A percentile compares a stretch with the other conserved stretches of the same genome.
These are phyloP conservation scores for Malurus alboscapulatus DNA, from an alignment of 2,113 vertebrate genomes.

Conservation along the genomic window DNA sequence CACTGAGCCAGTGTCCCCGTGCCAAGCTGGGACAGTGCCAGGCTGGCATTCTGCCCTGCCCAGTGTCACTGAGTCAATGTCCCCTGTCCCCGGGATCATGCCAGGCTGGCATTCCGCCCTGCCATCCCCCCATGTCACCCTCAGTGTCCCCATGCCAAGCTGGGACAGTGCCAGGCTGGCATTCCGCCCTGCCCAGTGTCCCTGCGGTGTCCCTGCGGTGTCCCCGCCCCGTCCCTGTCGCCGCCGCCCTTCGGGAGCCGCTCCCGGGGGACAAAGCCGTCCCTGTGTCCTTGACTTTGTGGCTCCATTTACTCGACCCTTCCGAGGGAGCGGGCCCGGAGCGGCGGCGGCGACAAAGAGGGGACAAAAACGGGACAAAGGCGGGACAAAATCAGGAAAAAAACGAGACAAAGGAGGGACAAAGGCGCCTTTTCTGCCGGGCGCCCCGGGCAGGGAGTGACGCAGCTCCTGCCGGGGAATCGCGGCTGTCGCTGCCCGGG, in stretches of 20 bases:
- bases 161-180: not conserved
- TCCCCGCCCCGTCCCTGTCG: not conserved
- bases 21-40: too few species aligned
- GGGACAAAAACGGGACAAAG: too few species aligned
- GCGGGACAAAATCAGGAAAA: too few species aligned
- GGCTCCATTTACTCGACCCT: slow-evolving; percentile 51
- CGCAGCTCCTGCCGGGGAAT: rapidly evolving
- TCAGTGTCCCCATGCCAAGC: too few species aligned
- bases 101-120: too few species aligned
- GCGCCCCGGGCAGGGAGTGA: rapidly evolving
- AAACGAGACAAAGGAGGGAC: not conserved
- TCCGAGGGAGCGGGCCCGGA: not conserved
- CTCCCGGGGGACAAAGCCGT: slow-evolving; percentile 1
- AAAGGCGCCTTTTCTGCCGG: not conserved
- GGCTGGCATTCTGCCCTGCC: too few species aligned
- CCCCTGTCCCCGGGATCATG: too few species aligned
- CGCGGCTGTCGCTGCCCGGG: not conserved
- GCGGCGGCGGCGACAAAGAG: not conserved
- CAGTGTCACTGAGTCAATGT: too few species aligned
- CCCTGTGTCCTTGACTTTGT: slow-evolving; percentile 47
- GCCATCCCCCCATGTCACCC: too few species aligned
- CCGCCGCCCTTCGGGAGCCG: not conserved
- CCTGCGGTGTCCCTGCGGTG: too few species aligned
- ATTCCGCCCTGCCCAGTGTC: not conserved
- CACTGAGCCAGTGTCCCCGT: too few species aligned